These are phyloP conservation scores for Antechinus stuartii DNA, from an alignment of 2,113 vertebrate species.

Conservation along the genomic window DNA sequence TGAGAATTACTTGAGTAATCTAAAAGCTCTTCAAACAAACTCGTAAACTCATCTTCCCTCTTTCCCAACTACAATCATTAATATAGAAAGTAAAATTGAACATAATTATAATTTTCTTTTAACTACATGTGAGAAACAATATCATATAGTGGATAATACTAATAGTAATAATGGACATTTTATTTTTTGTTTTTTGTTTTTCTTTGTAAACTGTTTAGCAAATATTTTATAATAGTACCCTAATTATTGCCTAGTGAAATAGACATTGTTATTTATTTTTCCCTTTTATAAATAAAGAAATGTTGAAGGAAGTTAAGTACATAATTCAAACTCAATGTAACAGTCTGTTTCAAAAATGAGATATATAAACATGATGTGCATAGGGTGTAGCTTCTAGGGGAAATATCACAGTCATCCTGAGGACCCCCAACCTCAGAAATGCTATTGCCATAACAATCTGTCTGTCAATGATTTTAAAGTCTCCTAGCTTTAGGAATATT, in stretches of 20 bases:
- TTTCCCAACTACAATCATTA: not conserved
- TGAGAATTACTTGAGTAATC: not conserved
- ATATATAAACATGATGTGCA: not conserved
- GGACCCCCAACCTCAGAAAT: too few species aligned
- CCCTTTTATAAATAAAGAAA: not conserved
- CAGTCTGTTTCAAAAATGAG: not conserved
- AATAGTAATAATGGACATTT: not conserved
- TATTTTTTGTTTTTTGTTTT: too few species aligned
- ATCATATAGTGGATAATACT: not conserved
- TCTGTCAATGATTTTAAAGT: too few species aligned
- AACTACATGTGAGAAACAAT: not conserved
- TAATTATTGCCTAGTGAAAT: not conserved
- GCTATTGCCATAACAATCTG: too few species aligned
- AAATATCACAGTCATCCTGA: too few species aligned
- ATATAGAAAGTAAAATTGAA: not conserved
- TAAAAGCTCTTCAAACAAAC: not conserved
- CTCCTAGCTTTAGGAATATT: too few species aligned
- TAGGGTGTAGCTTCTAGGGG: too few species aligned
- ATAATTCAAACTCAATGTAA: not conserved
- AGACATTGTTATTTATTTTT: not conserved
- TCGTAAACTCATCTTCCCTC: not conserved
- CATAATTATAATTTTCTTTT: not conserved
- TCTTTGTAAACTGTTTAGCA: not conserved
- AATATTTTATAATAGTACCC: not conserved
- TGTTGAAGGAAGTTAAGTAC: not conserved